Percentiles rank a stretch among this genome's conserved stretches.
Evolutionary conservation across 2,113 vertebrate genomes (phyloP).

Genomic region (Lepidothrix coronata): DNA sequence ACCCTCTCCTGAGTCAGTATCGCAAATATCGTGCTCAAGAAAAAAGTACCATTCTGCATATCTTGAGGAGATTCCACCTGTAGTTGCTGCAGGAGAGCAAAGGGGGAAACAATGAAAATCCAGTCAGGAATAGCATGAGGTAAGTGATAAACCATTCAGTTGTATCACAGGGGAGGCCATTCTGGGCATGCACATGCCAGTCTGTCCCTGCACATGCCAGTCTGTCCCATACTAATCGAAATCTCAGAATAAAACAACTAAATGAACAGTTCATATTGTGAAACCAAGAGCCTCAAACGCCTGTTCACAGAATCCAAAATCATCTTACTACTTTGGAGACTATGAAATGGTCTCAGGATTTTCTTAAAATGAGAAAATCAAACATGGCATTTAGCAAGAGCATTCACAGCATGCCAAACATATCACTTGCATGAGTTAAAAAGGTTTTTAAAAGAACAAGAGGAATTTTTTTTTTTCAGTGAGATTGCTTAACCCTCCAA

Average conservation of each 20-base stretch:
- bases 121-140: background rate
- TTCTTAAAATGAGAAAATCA: background rate
- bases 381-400: background rate
- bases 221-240: background rate
- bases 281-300: background rate
- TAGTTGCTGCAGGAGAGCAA: background rate
- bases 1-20: background rate
- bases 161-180: background rate
- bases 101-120: background rate
- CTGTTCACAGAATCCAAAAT: background rate
- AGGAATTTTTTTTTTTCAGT: rapidly evolving
- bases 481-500: background rate
- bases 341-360: background rate
- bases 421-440: background rate
- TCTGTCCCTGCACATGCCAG: background rate
- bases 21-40: background rate
- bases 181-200: background rate
- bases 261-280: background rate
- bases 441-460: background rate
- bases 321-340: background rate
- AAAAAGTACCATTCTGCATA: rapidly evolving
- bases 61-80: background rate
- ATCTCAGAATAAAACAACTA: background rate
- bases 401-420: background rate
- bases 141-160: background rate